Evolutionary conservation across 2,888 invertebrate genomes (phyloP), one percentile per base, ranked within the genome.

Genomic region (Oscheius sp.): DNA sequence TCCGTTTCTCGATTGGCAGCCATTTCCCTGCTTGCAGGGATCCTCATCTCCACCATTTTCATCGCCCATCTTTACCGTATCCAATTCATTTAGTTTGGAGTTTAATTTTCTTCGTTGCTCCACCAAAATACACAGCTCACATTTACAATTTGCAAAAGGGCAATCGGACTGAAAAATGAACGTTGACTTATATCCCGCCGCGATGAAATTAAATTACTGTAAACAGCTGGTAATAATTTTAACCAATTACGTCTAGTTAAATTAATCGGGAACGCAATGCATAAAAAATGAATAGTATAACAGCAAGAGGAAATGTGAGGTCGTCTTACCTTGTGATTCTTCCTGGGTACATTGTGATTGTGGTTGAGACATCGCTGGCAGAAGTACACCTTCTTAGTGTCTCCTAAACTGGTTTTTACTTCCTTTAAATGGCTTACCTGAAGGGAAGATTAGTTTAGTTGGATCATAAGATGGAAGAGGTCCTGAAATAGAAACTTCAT

Each of bases 291-390:
- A 35, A 35, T 35, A 35, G 35, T 5, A 45, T 12, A 13, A 56
- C 23, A 43, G 13, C 6, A 27, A 46, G 49, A n/a, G 6, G 1
- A 2, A 12, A 1, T 27, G 29, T 16, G 29, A 6, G 25, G n/a
- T 35, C 5, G 35, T 9, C 53, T n/a, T 49, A 78, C 79, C 74
- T 86, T 86, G 74, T 86, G 86, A 66, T 87, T 87, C 74, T 87
- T 87, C 1, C 87, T 76, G 21, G 85, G 85, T 63, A 80, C 82
- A 2, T 77, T 66, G 49, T 68, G 63, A 18, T 82, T 82, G 74
- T 87, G 87, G 76, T 87, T 87, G 49, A 87, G 76, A 69, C 87
- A 87, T 68, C 86, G 72, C 73, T 87, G 87, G 74, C 87, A 87
- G 70, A 84, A 85, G 69, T 87, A 87, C 7, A 86, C 82, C 49